These are phyloP conservation scores for Drosophila dunni DNA, from an alignment of 1,140 invertebrate species.

Conservation along the genomic window DNA sequence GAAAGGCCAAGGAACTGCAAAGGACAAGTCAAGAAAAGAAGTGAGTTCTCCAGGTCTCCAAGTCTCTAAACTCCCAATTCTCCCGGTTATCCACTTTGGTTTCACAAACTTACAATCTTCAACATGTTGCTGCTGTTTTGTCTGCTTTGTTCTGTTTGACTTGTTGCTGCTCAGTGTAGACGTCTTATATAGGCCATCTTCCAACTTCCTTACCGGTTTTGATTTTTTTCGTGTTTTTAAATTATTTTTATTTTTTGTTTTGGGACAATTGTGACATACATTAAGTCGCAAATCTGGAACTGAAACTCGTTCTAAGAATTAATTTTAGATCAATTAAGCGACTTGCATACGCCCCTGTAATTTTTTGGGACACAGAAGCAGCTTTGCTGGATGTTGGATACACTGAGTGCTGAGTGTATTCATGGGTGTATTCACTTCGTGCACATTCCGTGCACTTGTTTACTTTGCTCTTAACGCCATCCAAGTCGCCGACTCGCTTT, in stretches of 20 bases:
- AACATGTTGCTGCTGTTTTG: constrained; percentile 55
- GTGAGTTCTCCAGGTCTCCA: background rate
- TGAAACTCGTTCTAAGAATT: constrained; percentile 79
- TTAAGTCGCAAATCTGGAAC: constrained; percentile 41
- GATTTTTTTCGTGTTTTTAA: too few species aligned
- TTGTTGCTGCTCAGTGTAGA: constrained; percentile 20
- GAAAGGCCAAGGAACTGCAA: constrained; percentile 49
- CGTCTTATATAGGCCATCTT: constrained; percentile 67
- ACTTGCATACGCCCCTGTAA: constrained; percentile 52
- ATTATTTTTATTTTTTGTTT: background rate
- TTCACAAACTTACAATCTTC: constrained; percentile 62
- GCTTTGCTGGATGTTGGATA: background rate
- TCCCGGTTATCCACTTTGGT: background rate
- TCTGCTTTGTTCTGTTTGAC: constrained; percentile 55
- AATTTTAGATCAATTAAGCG: constrained; percentile 69
- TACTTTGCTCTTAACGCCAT: constrained; percentile 59
- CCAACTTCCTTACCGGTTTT: constrained; percentile 70
- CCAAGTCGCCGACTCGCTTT: constrained; percentile 35
- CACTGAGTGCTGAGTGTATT: constrained; percentile 12
- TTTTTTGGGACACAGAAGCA: constrained; percentile 23
- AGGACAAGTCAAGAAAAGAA: background rate
- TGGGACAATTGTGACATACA: constrained; percentile 37
- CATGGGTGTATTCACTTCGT: constrained; percentile 10
- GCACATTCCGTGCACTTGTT: constrained; percentile 55
- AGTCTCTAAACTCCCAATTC: too few species aligned